These are phyloP conservation scores for Leptoclinus maculatus DNA, from an alignment of 2,797 vertebrate species.

Conservation along the genomic window DNA sequence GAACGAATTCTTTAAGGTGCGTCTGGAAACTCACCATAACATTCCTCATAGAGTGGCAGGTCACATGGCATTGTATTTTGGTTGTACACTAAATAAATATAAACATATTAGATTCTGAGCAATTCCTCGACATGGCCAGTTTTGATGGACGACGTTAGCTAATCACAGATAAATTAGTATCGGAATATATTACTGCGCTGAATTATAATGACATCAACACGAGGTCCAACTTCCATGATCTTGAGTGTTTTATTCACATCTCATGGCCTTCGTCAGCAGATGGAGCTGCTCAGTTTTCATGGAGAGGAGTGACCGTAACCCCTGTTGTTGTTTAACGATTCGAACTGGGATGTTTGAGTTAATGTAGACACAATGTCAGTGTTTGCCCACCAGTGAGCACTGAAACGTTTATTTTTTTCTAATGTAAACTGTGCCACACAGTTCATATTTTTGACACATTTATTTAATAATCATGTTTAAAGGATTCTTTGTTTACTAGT, in stretches of 20 bases:
- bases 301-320: not conserved
- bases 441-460: not conserved
- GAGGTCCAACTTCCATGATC: not conserved
- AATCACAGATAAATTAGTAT: not conserved
- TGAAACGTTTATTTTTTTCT: not conserved
- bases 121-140: not conserved
- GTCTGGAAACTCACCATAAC: conserved; percentile 54
- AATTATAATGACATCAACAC: not conserved
- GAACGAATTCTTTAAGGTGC: conserved; percentile 90
- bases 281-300: not conserved
- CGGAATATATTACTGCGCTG: not conserved
- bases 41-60: conserved; percentile 29
- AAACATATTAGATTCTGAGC: not conserved
- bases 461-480: not conserved
- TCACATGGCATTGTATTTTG: not conserved
- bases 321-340: not conserved
- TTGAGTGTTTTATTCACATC: not conserved
- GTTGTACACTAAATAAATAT: not conserved
- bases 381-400: not conserved
- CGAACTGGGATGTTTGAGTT: not conserved
- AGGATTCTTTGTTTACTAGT: not conserved
- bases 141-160: not conserved
- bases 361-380: not conserved
- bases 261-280: not conserved
- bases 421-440: not conserved